Evolutionary conservation across 2,797 vertebrate genomes (phyloP).

Genomic region (Dromococcyx pavoninus): DNA sequence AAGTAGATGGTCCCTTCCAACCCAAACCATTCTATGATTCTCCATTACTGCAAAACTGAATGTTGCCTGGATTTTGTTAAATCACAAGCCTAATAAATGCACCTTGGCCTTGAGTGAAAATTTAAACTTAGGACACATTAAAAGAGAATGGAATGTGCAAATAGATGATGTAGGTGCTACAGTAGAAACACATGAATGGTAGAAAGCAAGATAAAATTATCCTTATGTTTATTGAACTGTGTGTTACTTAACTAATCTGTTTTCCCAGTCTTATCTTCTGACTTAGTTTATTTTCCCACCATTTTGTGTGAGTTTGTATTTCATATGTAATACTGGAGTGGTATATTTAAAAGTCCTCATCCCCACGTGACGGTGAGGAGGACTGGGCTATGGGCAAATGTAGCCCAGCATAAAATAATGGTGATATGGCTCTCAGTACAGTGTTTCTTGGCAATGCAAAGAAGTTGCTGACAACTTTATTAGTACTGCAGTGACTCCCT

Average conservation of each 20-base stretch:
- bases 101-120: neutral
- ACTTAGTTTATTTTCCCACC: constrained; percentile 40
- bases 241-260: neutral
- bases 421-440: neutral
- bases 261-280: constrained; percentile 15
- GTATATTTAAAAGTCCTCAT: neutral
- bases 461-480: neutral
- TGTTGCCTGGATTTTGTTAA: neutral
- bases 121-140: neutral
- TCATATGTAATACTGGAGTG: neutral
- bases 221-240: neutral
- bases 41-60: neutral
- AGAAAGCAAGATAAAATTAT: neutral
- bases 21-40: too few relatives aligned
- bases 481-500: neutral
- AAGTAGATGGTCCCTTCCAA: too few relatives aligned
- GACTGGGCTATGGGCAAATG: neutral
- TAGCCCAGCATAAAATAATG: neutral
- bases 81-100: neutral
- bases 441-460: neutral
- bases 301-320: neutral
- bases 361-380: neutral
- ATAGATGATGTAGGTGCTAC: neutral
- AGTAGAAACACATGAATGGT: neutral
- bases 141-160: neutral